Evolutionary conservation across 2,888 invertebrate species (phyloP), one percentile per base, ranked within the genome.

Genomic region (Latrodectus hesperus): DNA sequence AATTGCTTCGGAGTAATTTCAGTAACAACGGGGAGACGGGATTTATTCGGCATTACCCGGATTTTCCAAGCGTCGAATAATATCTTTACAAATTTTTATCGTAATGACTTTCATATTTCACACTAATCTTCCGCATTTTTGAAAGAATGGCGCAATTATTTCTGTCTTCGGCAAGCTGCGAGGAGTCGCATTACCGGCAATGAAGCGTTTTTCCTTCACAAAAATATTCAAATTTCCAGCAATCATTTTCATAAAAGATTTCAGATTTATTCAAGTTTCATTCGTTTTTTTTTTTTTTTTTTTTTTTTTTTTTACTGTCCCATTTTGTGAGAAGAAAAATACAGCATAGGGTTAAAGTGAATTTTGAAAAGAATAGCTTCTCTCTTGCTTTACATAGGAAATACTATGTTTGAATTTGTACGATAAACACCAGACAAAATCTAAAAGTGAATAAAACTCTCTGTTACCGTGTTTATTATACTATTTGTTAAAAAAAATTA

Each of bases 91-190:
- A 82, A 75, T 82, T 82, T 68, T 49, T 65, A n/a, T 17, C 16
- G 12, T 82, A 82, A 82, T 75, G 82, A 67, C 55, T 22, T 52
- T 82, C 65, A 75, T 82, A 82, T 75, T 68, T 82, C 82, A 82
- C 17, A 38, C 26, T 82, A 82, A 82, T 75, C 75, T 81, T 75
- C 16, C 22, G 75, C 14, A 53, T 74, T 38, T 75, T 75, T 73
- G 55, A 12, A 10, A 38, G 51, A 82, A 82, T 75, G 74, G 38
- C n/a, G 26, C 52, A 9, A 68, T 53, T 67, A 72, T 51, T 80
- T 71, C 64, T 51, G 64, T 72, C 64, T 80, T 17, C 49, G 26
- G n/a, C 55, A 49, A 49, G 51, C 52, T 67, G 16, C 17, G 26
- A 3, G 16, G 55, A 55, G 16, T 55, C 55, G 16, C 16, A 55